A percentile compares a stretch with the other conserved stretches of the same genome.
Conservation (phyloP, 2,113 vertebrate species). For the Brachypodius melanocephalos region DNA sequence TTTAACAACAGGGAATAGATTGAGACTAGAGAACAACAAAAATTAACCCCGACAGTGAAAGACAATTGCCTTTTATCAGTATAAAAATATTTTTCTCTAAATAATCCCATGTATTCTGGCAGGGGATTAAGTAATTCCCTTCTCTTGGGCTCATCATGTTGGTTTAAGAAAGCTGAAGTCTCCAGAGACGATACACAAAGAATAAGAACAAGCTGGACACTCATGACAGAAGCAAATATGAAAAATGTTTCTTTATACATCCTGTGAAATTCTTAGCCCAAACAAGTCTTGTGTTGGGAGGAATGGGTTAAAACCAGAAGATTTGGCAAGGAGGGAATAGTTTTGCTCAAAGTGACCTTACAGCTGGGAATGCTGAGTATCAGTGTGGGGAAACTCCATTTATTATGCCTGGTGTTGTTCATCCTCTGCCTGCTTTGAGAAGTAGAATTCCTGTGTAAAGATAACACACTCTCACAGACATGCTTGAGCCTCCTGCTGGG, state of each 20-base stretch:
- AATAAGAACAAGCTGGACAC: not conserved
- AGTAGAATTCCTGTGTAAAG: not conserved
- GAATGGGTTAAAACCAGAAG: not conserved
- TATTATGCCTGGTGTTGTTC: not conserved
- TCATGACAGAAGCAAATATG: not conserved
- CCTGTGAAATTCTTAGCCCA: not conserved
- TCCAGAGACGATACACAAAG: conserved; percentile 33
- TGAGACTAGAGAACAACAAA: conserved; percentile 10
- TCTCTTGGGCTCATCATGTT: not conserved
- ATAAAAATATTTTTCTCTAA: not conserved
- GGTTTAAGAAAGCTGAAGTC: conserved; percentile 26
- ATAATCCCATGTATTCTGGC: not conserved
- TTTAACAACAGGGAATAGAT: not conserved
- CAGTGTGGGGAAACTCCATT: not conserved
- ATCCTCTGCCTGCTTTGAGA: not conserved
- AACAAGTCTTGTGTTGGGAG: not conserved
- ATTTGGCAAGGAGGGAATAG: not conserved
- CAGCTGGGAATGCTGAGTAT: not conserved
- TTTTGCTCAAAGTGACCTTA: not conserved
- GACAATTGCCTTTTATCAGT: not conserved
- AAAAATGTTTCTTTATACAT: not conserved
- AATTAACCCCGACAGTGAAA: not conserved
- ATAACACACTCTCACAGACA: not conserved
- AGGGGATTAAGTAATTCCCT: conserved; percentile 18
- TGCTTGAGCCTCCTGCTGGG: not conserved